These are phyloP conservation scores for Chrysocyon brachyurus DNA, from an alignment of 2,797 vertebrate genomes.

Conservation along the genomic window DNA sequence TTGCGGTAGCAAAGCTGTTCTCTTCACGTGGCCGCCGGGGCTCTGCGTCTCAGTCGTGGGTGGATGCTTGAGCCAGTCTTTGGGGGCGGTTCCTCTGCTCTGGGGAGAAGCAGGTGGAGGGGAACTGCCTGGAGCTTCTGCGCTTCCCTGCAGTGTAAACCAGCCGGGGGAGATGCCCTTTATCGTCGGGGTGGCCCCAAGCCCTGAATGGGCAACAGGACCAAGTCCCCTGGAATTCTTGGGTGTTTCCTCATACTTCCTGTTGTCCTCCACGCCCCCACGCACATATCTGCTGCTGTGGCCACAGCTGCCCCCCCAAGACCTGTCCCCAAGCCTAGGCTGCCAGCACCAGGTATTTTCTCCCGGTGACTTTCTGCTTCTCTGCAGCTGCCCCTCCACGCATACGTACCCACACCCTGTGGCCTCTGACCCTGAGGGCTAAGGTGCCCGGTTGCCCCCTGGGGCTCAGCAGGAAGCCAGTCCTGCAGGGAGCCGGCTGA, in stretches of 20 bases:
- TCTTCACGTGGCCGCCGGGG: not conserved
- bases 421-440: not conserved
- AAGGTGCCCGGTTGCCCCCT: not conserved
- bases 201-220: not conserved
- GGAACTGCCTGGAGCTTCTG: not conserved
- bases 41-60: not conserved
- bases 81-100: not conserved
- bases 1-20: not conserved
- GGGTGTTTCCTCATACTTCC: not conserved
- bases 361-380: not conserved
- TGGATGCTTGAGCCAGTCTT: not conserved
- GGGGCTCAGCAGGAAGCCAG: not conserved
- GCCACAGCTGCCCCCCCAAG: fast-evolving
- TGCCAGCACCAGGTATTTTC: not conserved
- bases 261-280: too few species aligned
- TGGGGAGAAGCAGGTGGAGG: not conserved
- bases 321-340: not conserved
- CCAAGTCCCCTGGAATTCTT: not conserved
- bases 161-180: not conserved
- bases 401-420: not conserved
- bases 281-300: not conserved
- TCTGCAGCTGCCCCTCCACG: not conserved
- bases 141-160: not conserved
- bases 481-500: not conserved
- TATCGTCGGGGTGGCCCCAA: not conserved